phyloP scores from a whole-genome alignment of 2,888 invertebrate genomes.

The Molorchus minor region DNA sequence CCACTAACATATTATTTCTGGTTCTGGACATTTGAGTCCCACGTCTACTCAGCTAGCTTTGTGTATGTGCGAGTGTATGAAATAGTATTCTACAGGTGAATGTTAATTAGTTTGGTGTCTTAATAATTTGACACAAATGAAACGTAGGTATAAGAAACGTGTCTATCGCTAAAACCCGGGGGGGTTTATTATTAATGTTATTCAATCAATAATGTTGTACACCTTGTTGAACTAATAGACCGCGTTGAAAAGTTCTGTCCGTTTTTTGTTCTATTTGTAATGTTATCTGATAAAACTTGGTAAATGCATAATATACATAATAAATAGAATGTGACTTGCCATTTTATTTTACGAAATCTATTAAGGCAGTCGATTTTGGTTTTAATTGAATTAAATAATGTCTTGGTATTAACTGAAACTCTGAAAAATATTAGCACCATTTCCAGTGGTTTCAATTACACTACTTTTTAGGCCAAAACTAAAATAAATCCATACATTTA shows the following conservation, averaged over 20 bases:
- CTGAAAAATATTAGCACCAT: too few relatives aligned
- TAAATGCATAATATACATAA: neutral
- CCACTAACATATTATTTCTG: slow-evolving; percentile 19
- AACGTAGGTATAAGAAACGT: neutral
- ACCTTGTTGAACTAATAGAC: neutral
- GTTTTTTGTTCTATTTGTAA: neutral
- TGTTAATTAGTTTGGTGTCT: neutral
- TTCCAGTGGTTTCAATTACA: too few relatives aligned
- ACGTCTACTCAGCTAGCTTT: neutral
- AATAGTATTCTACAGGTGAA: neutral
- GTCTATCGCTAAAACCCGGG: neutral
- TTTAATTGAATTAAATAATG: too few relatives aligned
- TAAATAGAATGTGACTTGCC: too few relatives aligned
- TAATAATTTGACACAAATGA: neutral
- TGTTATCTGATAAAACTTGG: neutral
- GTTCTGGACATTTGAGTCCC: slow-evolving; percentile 4
- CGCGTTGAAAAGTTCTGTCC: neutral
- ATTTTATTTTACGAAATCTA: too few relatives aligned
- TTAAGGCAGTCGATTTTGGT: too few relatives aligned
- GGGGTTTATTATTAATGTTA: neutral
- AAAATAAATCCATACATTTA: too few relatives aligned
- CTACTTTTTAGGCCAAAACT: too few relatives aligned
- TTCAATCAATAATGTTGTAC: neutral
- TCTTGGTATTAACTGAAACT: too few relatives aligned
- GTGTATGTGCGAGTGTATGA: neutral